Base-by-base conservation (phyloP, 2,888 invertebrate genomes). In the Acanthosepion lycidas region DNA sequence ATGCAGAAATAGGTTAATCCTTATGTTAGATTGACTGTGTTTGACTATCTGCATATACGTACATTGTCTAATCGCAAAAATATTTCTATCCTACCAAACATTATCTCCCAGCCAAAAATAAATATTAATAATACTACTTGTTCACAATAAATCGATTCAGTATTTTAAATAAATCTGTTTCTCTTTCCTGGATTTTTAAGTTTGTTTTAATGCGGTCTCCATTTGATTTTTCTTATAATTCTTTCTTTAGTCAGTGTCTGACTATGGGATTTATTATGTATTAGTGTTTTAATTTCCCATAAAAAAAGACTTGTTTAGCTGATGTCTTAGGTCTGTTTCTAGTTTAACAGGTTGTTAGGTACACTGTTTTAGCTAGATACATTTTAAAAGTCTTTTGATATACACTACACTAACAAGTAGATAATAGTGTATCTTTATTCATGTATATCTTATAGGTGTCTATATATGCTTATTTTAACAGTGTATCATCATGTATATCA, bases 321-420 rank as follows among this genome's bases (percentile, higher is more conserved):
- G 20, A 59, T 59, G 23, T 59, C 59, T 59, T 59, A 6, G 23
- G 26, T 78, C 78, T n/a, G 12, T 78, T 5, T 78, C 15, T 78
- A n/a, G 78, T 78, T 78, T 78, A 78, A 78, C 78, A 78, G 78
- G n/a, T 78, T 78, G 78, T 33, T 78, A 33, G n/a, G n/a, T 78
- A 15, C 78, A 78, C n/a, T n/a, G 78, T 33, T 78, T n/a, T 33
- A 12, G 78, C 78, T n/a, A n/a, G 78, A 78, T 9, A 78, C 15
- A 78, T 78, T 23, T 23, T 5, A 0, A 12, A 78, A n/a, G 12
- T 78, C 78, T 18, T 23, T 15, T 12, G 53, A 53, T 53, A 53
- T 15, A 55, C 55, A 55, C 55, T 55, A 28, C 78, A 78, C 78
- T 78, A 78, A 28, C n/a, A n/a, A 78, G 28, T 64, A 20, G 28